phyloP scores from a whole-genome alignment of 2,113 vertebrate species.

The Rhinolophus sinicus region DNA sequence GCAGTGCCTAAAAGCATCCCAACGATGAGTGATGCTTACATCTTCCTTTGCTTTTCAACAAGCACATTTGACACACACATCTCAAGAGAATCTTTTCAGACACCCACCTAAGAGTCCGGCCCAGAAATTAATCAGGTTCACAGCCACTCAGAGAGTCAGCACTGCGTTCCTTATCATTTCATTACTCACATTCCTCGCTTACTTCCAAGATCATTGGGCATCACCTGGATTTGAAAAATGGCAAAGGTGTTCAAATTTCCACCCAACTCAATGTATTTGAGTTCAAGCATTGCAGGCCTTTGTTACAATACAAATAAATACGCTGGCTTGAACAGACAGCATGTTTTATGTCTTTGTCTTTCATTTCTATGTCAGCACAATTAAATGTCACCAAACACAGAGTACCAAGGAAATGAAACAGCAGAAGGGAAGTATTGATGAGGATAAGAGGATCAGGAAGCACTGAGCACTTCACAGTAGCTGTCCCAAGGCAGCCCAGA shows the following conservation, averaged over 20 bases:
- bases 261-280: neutral
- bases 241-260: neutral
- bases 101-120: neutral
- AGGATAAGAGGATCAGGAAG: neutral
- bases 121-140: constrained; percentile 1
- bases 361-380: neutral
- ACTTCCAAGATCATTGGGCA: neutral
- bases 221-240: neutral
- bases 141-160: neutral
- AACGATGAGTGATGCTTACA: neutral
- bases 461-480: neutral
- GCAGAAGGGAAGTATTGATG: neutral
- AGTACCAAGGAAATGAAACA: neutral
- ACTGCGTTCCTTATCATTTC: neutral
- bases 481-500: neutral
- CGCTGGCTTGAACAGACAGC: neutral
- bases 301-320: constrained; percentile 8
- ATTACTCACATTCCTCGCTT: neutral
- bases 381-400: neutral
- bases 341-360: neutral
- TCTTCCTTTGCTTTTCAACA: constrained; percentile 32
- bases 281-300: neutral
- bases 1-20: neutral
- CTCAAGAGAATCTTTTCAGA: constrained; percentile 40
- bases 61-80: neutral